Percentiles rank a stretch among this genome's conserved stretches.
These are phyloP conservation scores for Salvelinus sp. DNA, from an alignment of 2,113 vertebrate species.

Conservation along the genomic window DNA sequence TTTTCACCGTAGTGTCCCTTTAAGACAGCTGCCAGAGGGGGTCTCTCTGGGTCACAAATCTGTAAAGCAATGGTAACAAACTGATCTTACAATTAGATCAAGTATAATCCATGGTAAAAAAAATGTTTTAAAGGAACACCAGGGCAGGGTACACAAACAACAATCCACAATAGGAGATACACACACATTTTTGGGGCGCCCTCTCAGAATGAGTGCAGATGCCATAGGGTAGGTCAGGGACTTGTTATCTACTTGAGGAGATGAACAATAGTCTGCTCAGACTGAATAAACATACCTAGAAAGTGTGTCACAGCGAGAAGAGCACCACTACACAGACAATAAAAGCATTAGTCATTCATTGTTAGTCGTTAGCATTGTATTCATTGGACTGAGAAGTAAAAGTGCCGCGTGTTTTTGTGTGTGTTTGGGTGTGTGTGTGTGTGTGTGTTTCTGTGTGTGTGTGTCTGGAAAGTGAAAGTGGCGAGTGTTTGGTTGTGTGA, in stretches of 20 bases:
- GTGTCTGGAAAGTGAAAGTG: too few species aligned
- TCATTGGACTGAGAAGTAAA: slow-evolving; percentile 66
- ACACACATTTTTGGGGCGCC: slow-evolving; percentile 41
- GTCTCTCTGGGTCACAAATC: too few species aligned
- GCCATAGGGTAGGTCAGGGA: slow-evolving; percentile 46
- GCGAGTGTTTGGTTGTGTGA: slow-evolving; percentile 14
- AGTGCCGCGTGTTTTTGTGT: slow-evolving; percentile 40
- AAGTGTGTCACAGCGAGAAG: slow-evolving; percentile 62
- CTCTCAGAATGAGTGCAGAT: slow-evolving; percentile 39
- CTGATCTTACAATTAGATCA: too few species aligned
- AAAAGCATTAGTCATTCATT: slow-evolving; percentile 60
- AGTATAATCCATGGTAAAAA: too few species aligned
- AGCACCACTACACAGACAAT: slow-evolving; percentile 58
- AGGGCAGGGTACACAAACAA: too few species aligned
- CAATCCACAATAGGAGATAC: too few species aligned
- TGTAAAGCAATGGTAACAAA: too few species aligned
- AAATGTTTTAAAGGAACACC: too few species aligned
- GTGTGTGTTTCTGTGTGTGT: too few species aligned
- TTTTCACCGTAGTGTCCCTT: too few species aligned
- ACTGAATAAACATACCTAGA: slow-evolving; percentile 65
- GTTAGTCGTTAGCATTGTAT: slow-evolving; percentile 71
- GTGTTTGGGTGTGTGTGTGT: too few species aligned
- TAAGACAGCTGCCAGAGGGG: too few species aligned
- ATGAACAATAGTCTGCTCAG: slow-evolving; percentile 62
- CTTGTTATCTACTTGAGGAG: slow-evolving; percentile 52